phyloP scores from a whole-genome alignment of 2,113 vertebrate species.

The Lasiurus cinereus region DNA sequence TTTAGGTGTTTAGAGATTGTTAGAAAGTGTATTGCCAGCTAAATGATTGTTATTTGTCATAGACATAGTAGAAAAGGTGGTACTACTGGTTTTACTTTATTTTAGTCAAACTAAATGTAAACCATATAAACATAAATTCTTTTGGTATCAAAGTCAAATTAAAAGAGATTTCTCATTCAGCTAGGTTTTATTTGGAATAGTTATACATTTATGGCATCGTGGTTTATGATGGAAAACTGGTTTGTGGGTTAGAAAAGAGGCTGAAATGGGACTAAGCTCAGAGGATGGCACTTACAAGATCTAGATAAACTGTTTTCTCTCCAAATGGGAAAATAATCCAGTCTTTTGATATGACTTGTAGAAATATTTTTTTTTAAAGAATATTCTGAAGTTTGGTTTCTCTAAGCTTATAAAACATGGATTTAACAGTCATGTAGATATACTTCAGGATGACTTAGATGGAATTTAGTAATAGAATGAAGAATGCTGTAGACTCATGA shows the following conservation, averaged over 20 bases:
- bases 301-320: slow-evolving; percentile 16
- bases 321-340: background rate
- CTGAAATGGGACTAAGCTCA: background rate
- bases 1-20: background rate
- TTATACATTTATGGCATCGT: background rate
- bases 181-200: background rate
- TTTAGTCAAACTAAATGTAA: slow-evolving; percentile 46
- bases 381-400: slow-evolving; percentile 20
- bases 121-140: background rate
- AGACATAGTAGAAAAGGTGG: background rate
- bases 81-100: background rate
- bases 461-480: slow-evolving; percentile 41
- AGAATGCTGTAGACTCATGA: background rate
- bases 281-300: slow-evolving; percentile 7
- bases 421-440: slow-evolving; percentile 26
- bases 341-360: slow-evolving; percentile 11
- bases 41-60: background rate
- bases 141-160: slow-evolving; percentile 7
- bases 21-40: background rate
- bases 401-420: background rate
- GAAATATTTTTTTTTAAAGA: slow-evolving; percentile 21
- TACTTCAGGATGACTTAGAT: background rate
- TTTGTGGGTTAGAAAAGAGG: background rate
- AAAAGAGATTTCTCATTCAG: slow-evolving; percentile 32
- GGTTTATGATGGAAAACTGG: slow-evolving; percentile 35